phyloP scores from a whole-genome alignment of 2,113 vertebrate species.

The Vombatus ursinus region DNA sequence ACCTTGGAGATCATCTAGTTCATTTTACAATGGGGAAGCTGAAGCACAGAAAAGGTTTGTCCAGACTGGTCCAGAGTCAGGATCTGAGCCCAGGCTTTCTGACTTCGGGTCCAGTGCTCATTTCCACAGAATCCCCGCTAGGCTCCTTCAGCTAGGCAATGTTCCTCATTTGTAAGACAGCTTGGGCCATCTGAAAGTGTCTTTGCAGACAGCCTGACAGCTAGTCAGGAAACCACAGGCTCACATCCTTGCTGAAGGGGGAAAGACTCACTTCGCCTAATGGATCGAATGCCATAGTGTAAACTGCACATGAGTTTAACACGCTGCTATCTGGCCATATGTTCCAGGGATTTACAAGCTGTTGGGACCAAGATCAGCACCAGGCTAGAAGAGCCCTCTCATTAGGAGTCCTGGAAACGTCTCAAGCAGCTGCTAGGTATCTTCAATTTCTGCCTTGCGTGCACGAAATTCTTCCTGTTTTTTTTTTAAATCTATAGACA shows the following conservation, averaged over 20 bases:
- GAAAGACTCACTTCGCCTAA: constrained; percentile 40
- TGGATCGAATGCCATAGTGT: constrained; percentile 20
- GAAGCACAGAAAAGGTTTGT: background rate
- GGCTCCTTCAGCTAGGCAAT: background rate
- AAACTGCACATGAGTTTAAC: constrained; percentile 52
- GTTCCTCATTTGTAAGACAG: background rate
- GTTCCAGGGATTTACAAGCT: constrained; percentile 64
- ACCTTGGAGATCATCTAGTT: background rate
- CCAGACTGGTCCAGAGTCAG: background rate
- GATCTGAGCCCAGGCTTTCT: background rate
- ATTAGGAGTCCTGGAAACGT: constrained; percentile 63
- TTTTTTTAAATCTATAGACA: constrained; percentile 6
- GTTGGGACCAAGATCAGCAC: constrained; percentile 50
- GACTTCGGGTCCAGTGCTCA: background rate
- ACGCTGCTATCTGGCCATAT: constrained; percentile 57
- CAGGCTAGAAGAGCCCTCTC: constrained; percentile 62
- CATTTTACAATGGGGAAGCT: background rate
- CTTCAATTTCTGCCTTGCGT: constrained; percentile 48
- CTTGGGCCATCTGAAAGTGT: background rate
- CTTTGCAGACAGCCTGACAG: constrained; percentile 21
- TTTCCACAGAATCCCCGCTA: background rate
- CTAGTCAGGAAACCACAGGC: constrained; percentile 1
- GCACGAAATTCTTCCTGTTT: constrained; percentile 49
- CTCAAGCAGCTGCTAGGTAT: constrained; percentile 34
- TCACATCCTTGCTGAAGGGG: constrained; percentile 2